These are phyloP conservation scores for Orchesellides sinensis DNA, from an alignment of 2,888 invertebrate species.

Conservation along the genomic window DNA sequence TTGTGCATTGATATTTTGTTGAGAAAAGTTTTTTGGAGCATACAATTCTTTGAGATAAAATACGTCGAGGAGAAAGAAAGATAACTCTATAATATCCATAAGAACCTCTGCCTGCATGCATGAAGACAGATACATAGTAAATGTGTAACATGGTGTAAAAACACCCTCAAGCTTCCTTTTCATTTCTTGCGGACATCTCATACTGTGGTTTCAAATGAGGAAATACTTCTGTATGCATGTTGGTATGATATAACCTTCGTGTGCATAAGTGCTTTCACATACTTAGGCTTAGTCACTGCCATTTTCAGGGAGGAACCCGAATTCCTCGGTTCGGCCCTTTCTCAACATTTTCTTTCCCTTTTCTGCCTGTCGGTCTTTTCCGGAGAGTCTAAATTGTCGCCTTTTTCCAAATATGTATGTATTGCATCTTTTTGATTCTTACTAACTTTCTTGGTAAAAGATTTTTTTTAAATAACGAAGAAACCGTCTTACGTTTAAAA, in stretches of 20 bases:
- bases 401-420: no score
- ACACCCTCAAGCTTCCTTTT: slow-evolving; percentile 44
- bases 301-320: slow-evolving; percentile 65
- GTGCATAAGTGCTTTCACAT: slow-evolving; percentile 22
- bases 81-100: no score
- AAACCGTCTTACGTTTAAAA: no score
- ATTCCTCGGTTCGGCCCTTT: slow-evolving; percentile 58
- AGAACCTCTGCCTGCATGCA: no score
- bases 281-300: slow-evolving; percentile 55
- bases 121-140: no score
- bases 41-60: not conserved
- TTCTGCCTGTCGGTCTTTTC: slow-evolving; percentile 54
- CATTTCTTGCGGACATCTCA: slow-evolving; percentile 48
- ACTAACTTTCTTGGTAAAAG: slow-evolving; percentile 2
- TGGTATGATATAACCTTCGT: slow-evolving; percentile 23
- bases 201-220: slow-evolving; percentile 32
- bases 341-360: slow-evolving; percentile 59
- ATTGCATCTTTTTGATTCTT: no score
- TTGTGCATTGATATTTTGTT: not conserved
- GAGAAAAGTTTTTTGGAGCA: not conserved
- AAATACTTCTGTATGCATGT: slow-evolving; percentile 11
- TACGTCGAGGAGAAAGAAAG: not conserved
- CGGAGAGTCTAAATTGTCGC: slow-evolving; percentile 59
- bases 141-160: slow-evolving; percentile 14
- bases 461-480: not conserved